A percentile compares a stretch with the other conserved stretches of the same genome.
These are phyloP conservation scores for Buceros bicornis DNA, from an alignment of 2,797 vertebrate genomes.

Conservation along the genomic window DNA sequence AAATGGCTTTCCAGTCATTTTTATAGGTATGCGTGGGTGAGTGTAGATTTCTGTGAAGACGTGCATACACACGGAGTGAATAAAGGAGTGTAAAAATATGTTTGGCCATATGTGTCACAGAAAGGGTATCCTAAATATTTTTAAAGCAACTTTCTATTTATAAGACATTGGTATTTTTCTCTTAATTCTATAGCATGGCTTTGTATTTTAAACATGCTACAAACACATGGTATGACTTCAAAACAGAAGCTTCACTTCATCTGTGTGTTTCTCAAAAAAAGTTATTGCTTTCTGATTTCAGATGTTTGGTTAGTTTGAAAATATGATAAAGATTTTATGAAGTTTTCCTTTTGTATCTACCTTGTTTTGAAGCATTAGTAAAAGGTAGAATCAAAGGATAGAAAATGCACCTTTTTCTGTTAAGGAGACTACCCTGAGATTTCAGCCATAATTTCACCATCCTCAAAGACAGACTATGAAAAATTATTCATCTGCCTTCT, in stretches of 20 bases:
- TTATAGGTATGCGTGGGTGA: not conserved
- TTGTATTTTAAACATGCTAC: conserved; percentile 30
- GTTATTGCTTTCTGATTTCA: not conserved
- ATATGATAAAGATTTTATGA: not conserved
- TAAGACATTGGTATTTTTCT: not conserved
- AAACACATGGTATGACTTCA: conserved; percentile 7
- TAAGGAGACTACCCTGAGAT: conserved; percentile 29
- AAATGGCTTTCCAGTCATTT: not conserved
- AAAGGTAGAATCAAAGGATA: not conserved
- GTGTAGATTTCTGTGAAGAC: not conserved
- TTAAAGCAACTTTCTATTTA: not conserved
- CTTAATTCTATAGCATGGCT: conserved; percentile 34
- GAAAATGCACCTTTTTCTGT: conserved; percentile 46
- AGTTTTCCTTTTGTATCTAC: not conserved
- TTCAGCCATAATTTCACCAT: conserved; percentile 32
- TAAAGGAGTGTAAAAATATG: not conserved
- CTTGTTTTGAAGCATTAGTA: conserved; percentile 11
- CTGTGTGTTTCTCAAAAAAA: not conserved
- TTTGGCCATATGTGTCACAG: conserved; percentile 43
- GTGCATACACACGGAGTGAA: not conserved
- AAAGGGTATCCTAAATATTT: not conserved
- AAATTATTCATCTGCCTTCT: conserved; percentile 63
- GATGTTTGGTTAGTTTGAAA: not conserved
- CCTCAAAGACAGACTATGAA: conserved; percentile 51
- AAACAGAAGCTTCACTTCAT: not conserved